Conservation (phyloP, 2,113 vertebrate genomes). For the Sinosuthora webbiana region DNA sequence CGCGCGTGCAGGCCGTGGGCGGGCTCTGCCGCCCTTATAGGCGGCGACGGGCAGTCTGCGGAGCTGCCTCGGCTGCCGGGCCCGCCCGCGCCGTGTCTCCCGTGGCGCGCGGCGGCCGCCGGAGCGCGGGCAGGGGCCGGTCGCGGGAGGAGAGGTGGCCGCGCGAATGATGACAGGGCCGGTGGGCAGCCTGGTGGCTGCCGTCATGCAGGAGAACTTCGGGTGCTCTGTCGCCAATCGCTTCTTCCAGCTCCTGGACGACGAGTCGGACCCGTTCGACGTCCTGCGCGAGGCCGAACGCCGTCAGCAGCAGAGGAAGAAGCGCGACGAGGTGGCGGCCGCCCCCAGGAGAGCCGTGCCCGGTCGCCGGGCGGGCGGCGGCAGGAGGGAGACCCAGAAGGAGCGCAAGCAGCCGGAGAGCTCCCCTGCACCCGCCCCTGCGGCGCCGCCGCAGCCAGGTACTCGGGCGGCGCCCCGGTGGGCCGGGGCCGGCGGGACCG, state of each 20-base stretch:
- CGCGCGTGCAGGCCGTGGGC: background rate
- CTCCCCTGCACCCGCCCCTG: background rate
- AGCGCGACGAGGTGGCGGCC: conserved; percentile 28
- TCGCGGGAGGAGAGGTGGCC: no score
- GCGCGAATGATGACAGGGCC: conserved; percentile 63
- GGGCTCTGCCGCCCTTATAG: background rate
- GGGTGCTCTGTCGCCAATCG: conserved; percentile 86
- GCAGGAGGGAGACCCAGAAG: conserved; percentile 67
- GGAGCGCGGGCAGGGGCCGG: no score
- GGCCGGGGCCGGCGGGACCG: background rate
- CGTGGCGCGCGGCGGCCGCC: background rate
- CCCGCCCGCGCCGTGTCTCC: no score
- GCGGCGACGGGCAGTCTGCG: fast-evolving
- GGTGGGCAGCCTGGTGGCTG: conserved; percentile 42
- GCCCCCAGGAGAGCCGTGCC: background rate
- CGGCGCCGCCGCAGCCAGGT: background rate
- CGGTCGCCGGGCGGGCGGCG: background rate
- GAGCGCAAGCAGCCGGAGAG: conserved; percentile 61
- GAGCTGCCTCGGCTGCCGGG: background rate
- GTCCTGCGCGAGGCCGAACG: conserved; percentile 75
- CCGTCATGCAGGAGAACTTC: conserved; percentile 75
- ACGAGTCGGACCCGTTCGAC: conserved; percentile 89
- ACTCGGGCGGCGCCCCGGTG: background rate
- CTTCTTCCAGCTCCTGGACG: conserved; percentile 86
- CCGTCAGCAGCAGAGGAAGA: conserved; percentile 70